phyloP scores from a whole-genome alignment of 2,888 invertebrate genomes.

The Trichopoda pennipes region DNA sequence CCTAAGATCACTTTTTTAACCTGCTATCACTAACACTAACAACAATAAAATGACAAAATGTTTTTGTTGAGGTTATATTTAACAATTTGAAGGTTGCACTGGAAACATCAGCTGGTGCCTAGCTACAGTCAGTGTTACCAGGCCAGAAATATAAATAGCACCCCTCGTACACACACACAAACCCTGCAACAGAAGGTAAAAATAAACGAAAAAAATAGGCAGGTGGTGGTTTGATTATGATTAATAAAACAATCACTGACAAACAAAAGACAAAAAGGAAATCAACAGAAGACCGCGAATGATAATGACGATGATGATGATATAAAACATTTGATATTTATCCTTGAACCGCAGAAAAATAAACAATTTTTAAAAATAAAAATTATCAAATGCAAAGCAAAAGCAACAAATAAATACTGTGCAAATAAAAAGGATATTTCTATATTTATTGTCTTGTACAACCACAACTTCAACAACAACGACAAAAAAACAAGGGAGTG shows the following conservation, averaged over 20 bases:
- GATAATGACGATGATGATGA: background rate
- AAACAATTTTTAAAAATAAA: slow-evolving; percentile 45
- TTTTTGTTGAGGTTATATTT: no score
- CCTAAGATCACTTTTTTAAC: no score
- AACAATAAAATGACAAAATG: no score
- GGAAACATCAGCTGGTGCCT: no score
- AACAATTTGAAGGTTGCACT: no score
- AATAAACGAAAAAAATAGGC: slow-evolving; percentile 50
- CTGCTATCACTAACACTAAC: no score
- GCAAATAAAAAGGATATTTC: slow-evolving; percentile 55
- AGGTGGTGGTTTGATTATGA: slow-evolving; percentile 51
- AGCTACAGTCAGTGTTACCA: no score
- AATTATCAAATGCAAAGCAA: slow-evolving; percentile 46
- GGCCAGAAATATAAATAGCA: no score
- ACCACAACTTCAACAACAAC: no score
- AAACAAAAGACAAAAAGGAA: slow-evolving; percentile 4
- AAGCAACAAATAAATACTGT: slow-evolving; percentile 35
- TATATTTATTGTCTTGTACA: slow-evolving; percentile 33
- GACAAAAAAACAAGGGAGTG: background rate
- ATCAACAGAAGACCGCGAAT: slow-evolving; percentile 24
- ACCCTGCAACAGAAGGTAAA: slow-evolving; percentile 44
- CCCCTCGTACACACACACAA: no score
- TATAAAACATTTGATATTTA: slow-evolving; percentile 68
- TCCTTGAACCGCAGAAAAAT: slow-evolving; percentile 69
- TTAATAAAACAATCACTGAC: slow-evolving; percentile 50